Conservation (phyloP, 2,113 vertebrate genomes). For the Leucoraja erinaceus region DNA sequence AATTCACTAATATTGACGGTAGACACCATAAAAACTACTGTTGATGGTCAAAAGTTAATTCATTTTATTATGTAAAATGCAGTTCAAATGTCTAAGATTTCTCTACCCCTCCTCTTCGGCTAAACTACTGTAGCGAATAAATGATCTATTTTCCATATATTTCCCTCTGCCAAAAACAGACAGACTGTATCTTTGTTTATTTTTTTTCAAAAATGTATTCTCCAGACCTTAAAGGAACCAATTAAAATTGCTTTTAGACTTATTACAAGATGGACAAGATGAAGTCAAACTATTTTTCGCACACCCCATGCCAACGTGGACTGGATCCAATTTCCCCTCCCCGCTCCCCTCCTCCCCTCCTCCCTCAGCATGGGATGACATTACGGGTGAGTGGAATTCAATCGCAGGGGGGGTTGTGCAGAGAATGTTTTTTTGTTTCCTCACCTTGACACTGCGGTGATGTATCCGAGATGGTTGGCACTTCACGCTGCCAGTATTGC, state of each 20-base stretch:
- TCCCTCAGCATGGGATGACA: background rate
- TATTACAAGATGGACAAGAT: constrained; percentile 28
- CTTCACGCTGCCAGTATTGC: constrained; percentile 89
- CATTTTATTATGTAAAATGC: background rate
- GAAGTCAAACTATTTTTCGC: constrained; percentile 27
- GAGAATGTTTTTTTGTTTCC: constrained; percentile 13
- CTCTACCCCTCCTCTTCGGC: background rate
- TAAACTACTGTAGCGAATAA: background rate
- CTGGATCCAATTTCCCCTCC: background rate
- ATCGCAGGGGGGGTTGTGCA: background rate
- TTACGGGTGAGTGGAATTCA: background rate
- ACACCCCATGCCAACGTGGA: background rate
- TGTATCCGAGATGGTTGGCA: constrained; percentile 85
- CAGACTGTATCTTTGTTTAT: constrained; percentile 34
- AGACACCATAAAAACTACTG: background rate
- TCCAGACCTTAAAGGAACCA: constrained; percentile 31
- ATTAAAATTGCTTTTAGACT: constrained; percentile 32
- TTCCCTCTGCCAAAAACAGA: constrained; percentile 10
- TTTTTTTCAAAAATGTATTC: constrained; percentile 34
- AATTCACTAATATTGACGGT: background rate
- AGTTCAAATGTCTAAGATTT: background rate
- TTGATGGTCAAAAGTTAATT: background rate
- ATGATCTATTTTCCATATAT: constrained; percentile 9
- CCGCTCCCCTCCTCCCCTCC: background rate
- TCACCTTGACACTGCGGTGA: constrained; percentile 91